Evolutionary conservation across 2,113 vertebrate species (phyloP), one percentile per base, ranked within the genome.

Genomic region (Xyrauchen texanus): DNA sequence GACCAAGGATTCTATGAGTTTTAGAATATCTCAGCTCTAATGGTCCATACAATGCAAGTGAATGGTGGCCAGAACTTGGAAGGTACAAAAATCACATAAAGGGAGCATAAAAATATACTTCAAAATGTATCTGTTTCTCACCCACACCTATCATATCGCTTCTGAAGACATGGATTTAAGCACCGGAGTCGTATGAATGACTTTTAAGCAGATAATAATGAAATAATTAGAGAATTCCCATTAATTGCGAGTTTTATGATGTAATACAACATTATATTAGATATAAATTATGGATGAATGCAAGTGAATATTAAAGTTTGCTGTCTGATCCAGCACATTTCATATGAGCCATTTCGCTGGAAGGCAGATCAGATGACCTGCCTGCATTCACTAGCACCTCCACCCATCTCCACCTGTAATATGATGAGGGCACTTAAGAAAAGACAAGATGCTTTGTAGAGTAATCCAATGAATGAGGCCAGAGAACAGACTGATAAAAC

Each of bases 351-450:
- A n/a, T 74, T 74, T 52, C 51, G 69, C 69, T 10, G 77, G 71
- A 68, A 88, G 78, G 82, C 67, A 86, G 83, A 49, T 82, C 77
- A 86, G 86, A 85, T 76, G 52, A 83, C 88, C 85, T 83, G 83
- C 68, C 80, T 82, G 80, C 73, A 76, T 87, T 81, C 81, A 83
- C 83, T 67, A 88, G 80, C 85, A 63, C 21, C 21, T 34, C 21
- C 21, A 34, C 21, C 21, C 21, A 3, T 34, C 21, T 44, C 63
- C 9, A 46, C 85, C 86, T 66, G 84, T 78, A 83, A 86, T 85
- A 86, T 80, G 82, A 81, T 73, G 67, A 5, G 51, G 81, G 87
- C 63, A 85, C 85, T 86, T 79, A 71, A 72, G 83, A 81, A 85
- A 89, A 87, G 83, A 64, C 81, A 49, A n/a, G 68, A 81, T 85